A percentile compares a stretch with the other conserved stretches of the same genome.
Conservation (phyloP, 2,888 invertebrate genomes). For the Lasioglossum leucozonium region DNA sequence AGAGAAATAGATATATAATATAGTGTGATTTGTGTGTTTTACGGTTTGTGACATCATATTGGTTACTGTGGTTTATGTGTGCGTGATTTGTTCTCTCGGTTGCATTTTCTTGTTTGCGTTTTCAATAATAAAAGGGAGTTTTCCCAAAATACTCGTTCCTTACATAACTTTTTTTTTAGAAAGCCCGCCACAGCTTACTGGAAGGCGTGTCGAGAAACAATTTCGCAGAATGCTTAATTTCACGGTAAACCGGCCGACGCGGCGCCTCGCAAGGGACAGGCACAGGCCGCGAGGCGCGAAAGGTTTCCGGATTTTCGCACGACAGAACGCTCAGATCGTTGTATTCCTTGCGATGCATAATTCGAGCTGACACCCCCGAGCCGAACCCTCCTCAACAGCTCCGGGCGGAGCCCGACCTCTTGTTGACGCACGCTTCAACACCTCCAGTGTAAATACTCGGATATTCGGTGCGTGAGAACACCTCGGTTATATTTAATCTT, state of each 20-base stretch:
- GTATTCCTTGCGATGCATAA: constrained; percentile 74
- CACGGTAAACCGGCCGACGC: not conserved
- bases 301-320: constrained; percentile 69
- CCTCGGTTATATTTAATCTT: constrained; percentile 32
- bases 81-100: too few species aligned
- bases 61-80: too few species aligned
- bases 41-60: too few species aligned
- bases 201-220: not conserved
- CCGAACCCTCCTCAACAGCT: constrained; percentile 77
- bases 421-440: constrained; percentile 77
- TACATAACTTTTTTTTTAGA: too few species aligned
- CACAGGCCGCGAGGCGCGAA: constrained; percentile 41
- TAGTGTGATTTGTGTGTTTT: too few species aligned
- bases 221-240: not conserved
- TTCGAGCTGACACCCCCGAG: constrained; percentile 78
- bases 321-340: constrained; percentile 66
- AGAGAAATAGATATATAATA: too few species aligned
- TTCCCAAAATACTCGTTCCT: too few species aligned
- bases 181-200: too few species aligned
- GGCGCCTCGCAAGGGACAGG: constrained; percentile 15
- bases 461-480: constrained; percentile 54
- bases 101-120: too few species aligned
- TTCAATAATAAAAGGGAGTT: too few species aligned
- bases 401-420: constrained; percentile 75
- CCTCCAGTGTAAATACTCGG: constrained; percentile 74